Evolutionary conservation across 2,797 vertebrate species (phyloP).

Genomic region (Scyliorhinus canicula): DNA sequence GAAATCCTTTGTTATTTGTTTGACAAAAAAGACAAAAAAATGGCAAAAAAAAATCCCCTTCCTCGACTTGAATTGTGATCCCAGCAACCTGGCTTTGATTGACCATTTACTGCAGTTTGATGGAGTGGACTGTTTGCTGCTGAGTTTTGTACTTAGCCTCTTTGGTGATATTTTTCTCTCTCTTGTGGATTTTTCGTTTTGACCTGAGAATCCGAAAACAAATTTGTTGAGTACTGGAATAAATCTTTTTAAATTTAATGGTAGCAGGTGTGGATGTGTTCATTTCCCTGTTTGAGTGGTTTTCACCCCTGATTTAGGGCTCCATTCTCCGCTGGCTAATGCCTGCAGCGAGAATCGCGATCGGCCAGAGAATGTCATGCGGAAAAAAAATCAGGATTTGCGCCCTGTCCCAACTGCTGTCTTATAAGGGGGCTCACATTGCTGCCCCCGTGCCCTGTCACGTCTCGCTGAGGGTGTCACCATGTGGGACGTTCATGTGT

Average conservation of each 20-base stretch:
- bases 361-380: too few species aligned
- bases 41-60: conserved; percentile 59
- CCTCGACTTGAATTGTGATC: background rate
- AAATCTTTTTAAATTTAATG: conserved; percentile 82
- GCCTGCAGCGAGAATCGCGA: too few species aligned
- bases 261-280: conserved; percentile 33
- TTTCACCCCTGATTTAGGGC: background rate
- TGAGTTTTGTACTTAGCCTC: conserved; percentile 62
- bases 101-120: conserved; percentile 70
- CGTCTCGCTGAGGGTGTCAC: too few species aligned
- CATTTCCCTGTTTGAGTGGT: background rate
- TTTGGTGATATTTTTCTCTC: conserved; percentile 83
- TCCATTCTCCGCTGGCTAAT: too few species aligned
- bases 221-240: conserved; percentile 79
- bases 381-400: too few species aligned
- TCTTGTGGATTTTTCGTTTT: conserved; percentile 74
- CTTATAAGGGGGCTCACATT: too few species aligned
- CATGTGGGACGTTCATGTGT: too few species aligned
- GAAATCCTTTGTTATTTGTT: conserved; percentile 72
- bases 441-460: too few species aligned
- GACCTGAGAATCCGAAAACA: conserved; percentile 65
- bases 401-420: too few species aligned
- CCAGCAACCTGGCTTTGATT: conserved; percentile 59
- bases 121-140: conserved; percentile 84
- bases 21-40: conserved; percentile 64